Base-by-base conservation (phyloP, 2,113 vertebrate genomes). In the Pluvianellus socialis region DNA sequence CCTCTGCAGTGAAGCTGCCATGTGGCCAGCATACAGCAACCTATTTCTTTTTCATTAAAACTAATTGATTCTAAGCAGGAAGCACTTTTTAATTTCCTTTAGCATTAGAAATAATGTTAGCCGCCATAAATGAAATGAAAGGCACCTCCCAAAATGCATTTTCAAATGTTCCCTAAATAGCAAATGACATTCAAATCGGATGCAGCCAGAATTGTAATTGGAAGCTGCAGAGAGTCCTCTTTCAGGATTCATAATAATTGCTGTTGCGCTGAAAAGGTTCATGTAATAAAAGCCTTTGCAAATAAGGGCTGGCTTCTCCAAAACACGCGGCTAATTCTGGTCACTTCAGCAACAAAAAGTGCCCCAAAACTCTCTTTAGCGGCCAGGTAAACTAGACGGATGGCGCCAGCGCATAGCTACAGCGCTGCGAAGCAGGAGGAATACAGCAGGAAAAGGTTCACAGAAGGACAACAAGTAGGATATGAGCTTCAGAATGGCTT, bases 31-130 rank as follows among this genome's bases (percentile, higher is more conserved):
- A 44, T 35, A 61, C 52, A 84, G 44, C 18, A 67, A 86, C 56
- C 33, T 10, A 9, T 30, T 30, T 13, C 26, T 83, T 90, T 81
- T 81, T 90, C 44, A 61, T 93, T 92, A 86, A 67, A 92, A 65
- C 44, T 77, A 94, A 61, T 80, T 81, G 75, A 87, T 56, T 92
- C 90, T 56, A 81, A 56, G 82, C 82, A 96, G 94, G 79, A 94
- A 88, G 52, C 61, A 35, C 80, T 92, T 93, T 84, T 81, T 89
- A 67, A 96, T 95, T 95, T 96, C 92, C 86, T 92, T 91, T 73
- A 81, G 38, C 72, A 28, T 81, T 44, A 80, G 32, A 70, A 94
- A 66, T 74, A 75, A 86, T 9, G 72, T 86, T 92, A 81, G 52
- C 42, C 61, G 1, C 65, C 55, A 44, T 49, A 86, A 83, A 88